phyloP scores from a whole-genome alignment of 2,797 vertebrate genomes.

The Myripristis jacobus region DNA sequence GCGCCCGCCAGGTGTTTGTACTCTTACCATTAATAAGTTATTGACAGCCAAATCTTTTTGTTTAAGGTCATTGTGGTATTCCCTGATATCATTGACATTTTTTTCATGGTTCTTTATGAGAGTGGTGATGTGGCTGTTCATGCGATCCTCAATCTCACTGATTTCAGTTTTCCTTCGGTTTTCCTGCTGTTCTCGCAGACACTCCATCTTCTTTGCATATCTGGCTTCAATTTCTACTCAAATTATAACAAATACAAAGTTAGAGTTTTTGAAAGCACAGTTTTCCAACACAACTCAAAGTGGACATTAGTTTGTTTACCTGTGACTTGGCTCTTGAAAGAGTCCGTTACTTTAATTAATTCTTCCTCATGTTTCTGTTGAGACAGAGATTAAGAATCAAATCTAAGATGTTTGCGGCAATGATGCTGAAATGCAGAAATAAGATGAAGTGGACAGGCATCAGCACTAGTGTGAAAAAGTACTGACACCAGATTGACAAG shows the following conservation, averaged over 20 bases:
- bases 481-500: neutral
- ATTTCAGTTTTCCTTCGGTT: constrained; percentile 83
- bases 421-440: neutral
- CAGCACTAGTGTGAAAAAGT: neutral
- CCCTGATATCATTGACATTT: constrained; percentile 81
- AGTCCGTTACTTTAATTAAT: constrained; percentile 74
- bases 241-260: constrained; percentile 16
- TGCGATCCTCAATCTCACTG: constrained; percentile 86
- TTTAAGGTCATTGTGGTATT: constrained; percentile 81
- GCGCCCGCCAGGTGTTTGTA: neutral
- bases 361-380: constrained; percentile 89
- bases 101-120: constrained; percentile 85
- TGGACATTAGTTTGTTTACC: constrained; percentile 77
- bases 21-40: constrained; percentile 71
- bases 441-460: neutral
- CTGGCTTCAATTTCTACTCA: constrained; percentile 85
- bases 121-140: constrained; percentile 84
- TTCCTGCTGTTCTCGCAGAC: constrained; percentile 84
- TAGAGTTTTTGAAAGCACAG: accelerated
- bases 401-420: neutral
- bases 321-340: constrained; percentile 85
- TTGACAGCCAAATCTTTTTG: constrained; percentile 82
- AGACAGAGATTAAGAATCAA: constrained; percentile 28
- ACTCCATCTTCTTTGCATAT: constrained; percentile 84
- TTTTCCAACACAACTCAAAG: neutral